These are phyloP conservation scores for Lordiphosa andalusiaca DNA, from an alignment of 2,888 invertebrate genomes.

Conservation along the genomic window DNA sequence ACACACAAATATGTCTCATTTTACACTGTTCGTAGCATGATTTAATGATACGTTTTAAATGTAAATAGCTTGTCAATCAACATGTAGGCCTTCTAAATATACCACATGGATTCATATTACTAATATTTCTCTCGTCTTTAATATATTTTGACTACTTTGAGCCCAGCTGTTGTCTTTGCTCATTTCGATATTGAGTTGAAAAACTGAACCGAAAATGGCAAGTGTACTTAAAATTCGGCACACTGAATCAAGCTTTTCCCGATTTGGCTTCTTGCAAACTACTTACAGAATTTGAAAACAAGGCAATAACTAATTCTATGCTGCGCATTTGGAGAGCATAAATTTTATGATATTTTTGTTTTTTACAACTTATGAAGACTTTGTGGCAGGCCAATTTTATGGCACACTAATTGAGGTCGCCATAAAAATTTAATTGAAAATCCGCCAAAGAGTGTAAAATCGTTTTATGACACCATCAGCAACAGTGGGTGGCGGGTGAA, in stretches of 20 bases:
- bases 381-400: slow-evolving; percentile 48
- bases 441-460: slow-evolving; percentile 16
- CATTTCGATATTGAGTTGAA: not conserved
- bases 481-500: not conserved
- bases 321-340: slow-evolving; percentile 49
- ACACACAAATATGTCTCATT: too few relatives aligned
- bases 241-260: too few relatives aligned
- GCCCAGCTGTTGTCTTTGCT: too few relatives aligned
- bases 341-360: slow-evolving; percentile 46
- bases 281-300: slow-evolving; percentile 50
- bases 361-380: slow-evolving; percentile 42
- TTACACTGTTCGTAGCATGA: too few relatives aligned
- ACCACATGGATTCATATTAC: too few relatives aligned
- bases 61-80: too few relatives aligned
- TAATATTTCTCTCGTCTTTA: too few relatives aligned
- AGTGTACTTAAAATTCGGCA: not conserved
- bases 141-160: too few relatives aligned
- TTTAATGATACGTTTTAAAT: too few relatives aligned
- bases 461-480: slow-evolving; percentile 16
- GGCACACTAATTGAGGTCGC: slow-evolving; percentile 57
- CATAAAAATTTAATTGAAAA: slow-evolving; percentile 34
- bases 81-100: too few relatives aligned
- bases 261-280: slow-evolving; percentile 5
- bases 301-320: slow-evolving; percentile 42
- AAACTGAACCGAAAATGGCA: too few relatives aligned